Evolutionary conservation across 1,140 invertebrate species (phyloP).

Genomic region (Oncopeltus fasciatus): DNA sequence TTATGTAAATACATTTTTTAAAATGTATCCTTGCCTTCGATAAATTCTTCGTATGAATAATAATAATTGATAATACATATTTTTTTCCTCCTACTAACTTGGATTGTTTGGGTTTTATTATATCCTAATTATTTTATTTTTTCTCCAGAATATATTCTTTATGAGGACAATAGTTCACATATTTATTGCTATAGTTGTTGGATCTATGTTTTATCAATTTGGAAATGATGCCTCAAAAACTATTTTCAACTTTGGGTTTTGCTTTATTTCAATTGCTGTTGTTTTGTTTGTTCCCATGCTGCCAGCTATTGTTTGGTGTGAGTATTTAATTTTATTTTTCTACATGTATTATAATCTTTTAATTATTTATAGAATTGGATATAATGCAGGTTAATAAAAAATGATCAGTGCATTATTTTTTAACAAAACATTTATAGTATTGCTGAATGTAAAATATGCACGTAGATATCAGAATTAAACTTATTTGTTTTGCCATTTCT

Average conservation of each 20-base stretch:
- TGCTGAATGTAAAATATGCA: no score
- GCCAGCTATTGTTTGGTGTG: slow-evolving; percentile 60
- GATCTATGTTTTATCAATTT: slow-evolving; percentile 48
- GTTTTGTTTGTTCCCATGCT: slow-evolving; percentile 68
- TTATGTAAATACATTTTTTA: no score
- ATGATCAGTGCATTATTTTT: no score
- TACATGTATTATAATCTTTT: no score
- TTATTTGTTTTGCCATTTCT: no score
- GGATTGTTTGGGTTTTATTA: neutral
- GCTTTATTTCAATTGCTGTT: slow-evolving; percentile 56
- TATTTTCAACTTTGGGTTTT: slow-evolving; percentile 68
- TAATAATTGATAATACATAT: neutral
- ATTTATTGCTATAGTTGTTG: slow-evolving; percentile 52
- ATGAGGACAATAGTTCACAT: slow-evolving; percentile 49
- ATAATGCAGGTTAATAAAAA: no score
- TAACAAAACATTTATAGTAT: no score
- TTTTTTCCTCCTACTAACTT: neutral
- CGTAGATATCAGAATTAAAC: no score
- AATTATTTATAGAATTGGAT: no score
- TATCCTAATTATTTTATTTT: neutral
- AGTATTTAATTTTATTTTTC: no score
- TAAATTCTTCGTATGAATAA: no score
- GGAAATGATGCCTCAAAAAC: slow-evolving; percentile 64
- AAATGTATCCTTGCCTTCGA: no score
- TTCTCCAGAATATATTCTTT: slow-evolving; percentile 50